Evolutionary conservation across 2,113 vertebrate genomes (phyloP).

Genomic region (Nettapus auritus): DNA sequence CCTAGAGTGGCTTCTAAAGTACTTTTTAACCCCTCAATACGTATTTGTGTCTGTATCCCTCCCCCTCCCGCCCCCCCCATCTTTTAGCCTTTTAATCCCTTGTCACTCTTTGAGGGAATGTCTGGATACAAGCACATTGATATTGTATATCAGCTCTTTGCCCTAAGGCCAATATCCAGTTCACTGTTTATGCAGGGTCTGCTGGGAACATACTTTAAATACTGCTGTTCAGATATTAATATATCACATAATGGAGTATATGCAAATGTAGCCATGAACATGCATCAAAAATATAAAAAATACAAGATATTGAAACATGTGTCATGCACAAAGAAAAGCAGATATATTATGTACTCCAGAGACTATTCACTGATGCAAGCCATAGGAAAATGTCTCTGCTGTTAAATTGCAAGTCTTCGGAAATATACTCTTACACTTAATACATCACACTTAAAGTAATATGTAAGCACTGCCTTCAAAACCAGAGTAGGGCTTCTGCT

Average conservation of each 20-base stretch:
- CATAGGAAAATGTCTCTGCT: background rate
- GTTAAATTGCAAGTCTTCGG: background rate
- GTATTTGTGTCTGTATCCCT: background rate
- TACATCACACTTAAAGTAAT: background rate
- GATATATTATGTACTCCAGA: background rate
- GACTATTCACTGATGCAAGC: background rate
- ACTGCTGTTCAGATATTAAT: background rate
- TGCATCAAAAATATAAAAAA: background rate
- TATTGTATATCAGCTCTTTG: background rate
- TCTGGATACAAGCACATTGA: background rate
- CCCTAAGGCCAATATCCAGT: background rate
- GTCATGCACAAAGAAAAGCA: background rate
- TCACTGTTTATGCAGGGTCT: slow-evolving; percentile 28
- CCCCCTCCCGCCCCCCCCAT: too few species aligned
- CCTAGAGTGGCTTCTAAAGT: too few species aligned
- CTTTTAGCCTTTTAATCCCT: background rate
- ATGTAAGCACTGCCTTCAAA: background rate
- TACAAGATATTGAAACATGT: background rate
- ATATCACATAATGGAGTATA: background rate
- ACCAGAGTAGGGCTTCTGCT: background rate
- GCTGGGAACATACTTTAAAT: slow-evolving; percentile 3
- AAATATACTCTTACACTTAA: background rate
- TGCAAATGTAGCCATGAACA: background rate
- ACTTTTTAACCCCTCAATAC: background rate
- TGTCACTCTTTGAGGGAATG: background rate